Evolutionary conservation across 1,140 invertebrate species (phyloP), one percentile per base, ranked within the genome.

Genomic region (Hyposmocoma kahamanoa): DNA sequence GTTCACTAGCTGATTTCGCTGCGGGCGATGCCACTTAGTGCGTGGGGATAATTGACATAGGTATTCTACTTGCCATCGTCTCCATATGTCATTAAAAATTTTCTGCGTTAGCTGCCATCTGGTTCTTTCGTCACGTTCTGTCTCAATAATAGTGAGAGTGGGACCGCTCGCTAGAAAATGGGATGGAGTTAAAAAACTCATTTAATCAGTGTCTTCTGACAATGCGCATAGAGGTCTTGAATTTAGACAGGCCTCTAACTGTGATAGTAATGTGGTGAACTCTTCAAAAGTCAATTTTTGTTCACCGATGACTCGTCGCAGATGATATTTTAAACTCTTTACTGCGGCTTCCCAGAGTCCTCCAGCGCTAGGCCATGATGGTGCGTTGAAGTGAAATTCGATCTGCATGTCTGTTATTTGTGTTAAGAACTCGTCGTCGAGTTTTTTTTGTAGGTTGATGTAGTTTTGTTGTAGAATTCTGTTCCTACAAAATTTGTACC

Each of bases 351-450:
- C 59, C 53, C 50, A 56, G 1, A 61, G 19, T 3, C 76, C 76
- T 20, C 73, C 68, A 18, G 71, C 66, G 20, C 70, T 51, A 0
- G 72, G 67, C 6, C 53, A 67, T 11, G 45, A 11, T 10, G 83
- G 76, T 8, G 66, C 67, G 26, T 62, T 76, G 42, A 77, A 79
- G 21, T 66, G 34, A 62, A 70, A 82, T 10, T 57, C n/a, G 21
- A 63, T 61, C 3, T 50, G 21, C 21, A 48, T 42, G 8, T 47
- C 17, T 0, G 8, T 38, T 5, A 52, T 54, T 2, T 62, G 19
- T 2, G 6, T 42, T 15, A 13, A 20, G 13, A 42, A 22, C 3
- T 8, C 6, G 11, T 18, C 17, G 22, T 42, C 20, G 39, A 42
- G 5, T 42, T 10, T 8, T 42, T 42, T 18, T 19, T 6, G 13